Conservation (phyloP, 2,888 invertebrate species). For the Cremastobaeus sp. region DNA sequence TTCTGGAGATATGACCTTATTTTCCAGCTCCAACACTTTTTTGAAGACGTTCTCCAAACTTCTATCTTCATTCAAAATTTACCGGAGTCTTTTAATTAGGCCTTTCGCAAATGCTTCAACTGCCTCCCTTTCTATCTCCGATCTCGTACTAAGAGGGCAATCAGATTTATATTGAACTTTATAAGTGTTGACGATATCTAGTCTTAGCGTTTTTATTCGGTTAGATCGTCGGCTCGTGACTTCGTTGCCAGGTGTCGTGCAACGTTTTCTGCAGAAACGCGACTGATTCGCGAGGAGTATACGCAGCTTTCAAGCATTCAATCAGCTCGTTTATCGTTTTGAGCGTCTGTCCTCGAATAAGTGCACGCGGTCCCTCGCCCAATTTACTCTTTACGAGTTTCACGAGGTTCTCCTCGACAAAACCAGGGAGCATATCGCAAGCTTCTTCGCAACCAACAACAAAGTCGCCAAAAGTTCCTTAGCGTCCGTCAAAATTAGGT, state of each 20-base stretch:
- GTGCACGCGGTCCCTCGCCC: no score
- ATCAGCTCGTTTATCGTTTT: not conserved
- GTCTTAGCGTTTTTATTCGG: constrained; percentile 15
- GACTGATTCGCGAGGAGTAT: not conserved
- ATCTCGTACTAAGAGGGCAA: not conserved
- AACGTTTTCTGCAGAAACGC: not conserved
- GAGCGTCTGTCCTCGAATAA: not conserved
- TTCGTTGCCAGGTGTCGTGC: constrained; percentile 2
- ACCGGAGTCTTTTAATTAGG: not conserved
- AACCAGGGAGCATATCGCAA: constrained; percentile 2
- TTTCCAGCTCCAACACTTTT: constrained; percentile 6
- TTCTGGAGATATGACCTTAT: no score
- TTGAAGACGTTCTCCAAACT: constrained; percentile 10
- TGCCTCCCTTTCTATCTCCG: constrained; percentile 11
- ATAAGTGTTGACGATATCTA: constrained; percentile 14
- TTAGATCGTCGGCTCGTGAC: not conserved
- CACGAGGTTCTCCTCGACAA: constrained; percentile 5
- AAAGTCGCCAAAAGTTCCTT: not conserved
- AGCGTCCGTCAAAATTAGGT: not conserved
- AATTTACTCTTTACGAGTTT: no score
- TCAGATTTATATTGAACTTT: constrained; percentile 1
- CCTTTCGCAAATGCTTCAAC: constrained; percentile 27
- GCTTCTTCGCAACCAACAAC: no score
- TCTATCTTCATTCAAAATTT: constrained; percentile 4
- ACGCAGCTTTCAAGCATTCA: not conserved